A percentile compares a stretch with the other conserved stretches of the same genome.
Conservation (phyloP, 2,888 invertebrate genomes). For the Pardosa pseudoannulata region DNA sequence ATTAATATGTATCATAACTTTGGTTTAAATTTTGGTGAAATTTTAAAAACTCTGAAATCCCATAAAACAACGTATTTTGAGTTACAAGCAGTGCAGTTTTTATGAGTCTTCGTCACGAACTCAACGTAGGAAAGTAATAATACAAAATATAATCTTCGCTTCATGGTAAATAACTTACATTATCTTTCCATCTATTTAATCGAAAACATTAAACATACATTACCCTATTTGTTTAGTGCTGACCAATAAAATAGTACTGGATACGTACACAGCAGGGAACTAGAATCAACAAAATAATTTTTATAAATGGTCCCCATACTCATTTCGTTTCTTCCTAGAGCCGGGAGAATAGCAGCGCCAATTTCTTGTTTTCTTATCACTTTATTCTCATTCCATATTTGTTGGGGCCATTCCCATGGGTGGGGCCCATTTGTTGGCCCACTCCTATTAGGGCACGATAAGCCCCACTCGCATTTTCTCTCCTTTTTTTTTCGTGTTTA, state of each 20-base stretch:
- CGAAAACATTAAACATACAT: not conserved
- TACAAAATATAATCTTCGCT: no score
- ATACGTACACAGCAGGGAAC: not conserved
- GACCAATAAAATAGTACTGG: not conserved
- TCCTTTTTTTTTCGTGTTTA: not conserved
- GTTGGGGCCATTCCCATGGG: slow-evolving; percentile 56
- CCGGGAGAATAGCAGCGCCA: slow-evolving; percentile 53
- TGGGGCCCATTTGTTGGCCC: slow-evolving; percentile 65
- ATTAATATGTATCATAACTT: no score
- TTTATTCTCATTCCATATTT: slow-evolving; percentile 72
- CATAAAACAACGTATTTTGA: no score
- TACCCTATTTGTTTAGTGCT: not conserved
- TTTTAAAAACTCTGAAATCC: no score
- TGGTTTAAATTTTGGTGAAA: no score
- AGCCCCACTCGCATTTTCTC: slow-evolving; percentile 42
- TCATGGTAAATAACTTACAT: no score
- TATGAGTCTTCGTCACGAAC: no score
- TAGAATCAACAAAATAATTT: not conserved
- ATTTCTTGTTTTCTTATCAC: slow-evolving; percentile 70
- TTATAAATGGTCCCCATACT: slow-evolving; percentile 6
- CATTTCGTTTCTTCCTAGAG: slow-evolving; percentile 7
- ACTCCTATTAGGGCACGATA: slow-evolving; percentile 68
- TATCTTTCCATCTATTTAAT: no score
- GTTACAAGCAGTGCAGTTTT: no score
- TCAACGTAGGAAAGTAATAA: no score